Evolutionary conservation across 2,113 vertebrate species (phyloP), one percentile per base, ranked within the genome.

Genomic region (Notarius lentiginosus): DNA sequence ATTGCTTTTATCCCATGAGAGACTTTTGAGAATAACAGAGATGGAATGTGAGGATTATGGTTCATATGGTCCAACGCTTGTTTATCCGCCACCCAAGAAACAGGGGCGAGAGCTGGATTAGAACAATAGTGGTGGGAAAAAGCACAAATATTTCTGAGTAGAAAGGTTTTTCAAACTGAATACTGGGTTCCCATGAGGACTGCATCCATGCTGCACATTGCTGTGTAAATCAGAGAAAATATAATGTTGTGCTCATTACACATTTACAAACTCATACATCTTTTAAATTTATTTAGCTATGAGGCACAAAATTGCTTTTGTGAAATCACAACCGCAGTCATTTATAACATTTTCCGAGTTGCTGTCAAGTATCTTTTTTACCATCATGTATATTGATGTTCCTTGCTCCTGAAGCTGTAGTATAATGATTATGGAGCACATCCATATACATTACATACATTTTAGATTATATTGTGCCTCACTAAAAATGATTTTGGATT

Each of bases 1-100:
- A 94, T 94, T 94, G 94, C 94, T 94, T 95, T 92, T 94, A 92
- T 91, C 86, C 93, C 91, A 92, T 93, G 91, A 92, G 93, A 94
- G 93, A 92, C 92, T 93, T 92, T 86, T 89, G 90, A 84, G 90
- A 91, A 79, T 76, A 89, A 90, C 92, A 90, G 85, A 89, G 91
- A 88, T 18, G 90, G 90, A 93, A 93, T 93, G 90, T 89, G 87
- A 86, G 61, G 56, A 86, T 55, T 89, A 53, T 87, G 92, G 89
- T 91, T 95, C 91, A 92, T 87, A 49, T 91, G 90, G 93, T 91
- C 90, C 89, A 90, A 87, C 79, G 2, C 79, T 89, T 93, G 91
- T 93, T 93, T 94, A 91, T 88, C 87, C 90, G 60, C 72, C 87
- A 91, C 87, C 92, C 87, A 92, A 34, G 76, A 41, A 91, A 92